A percentile compares a stretch with the other conserved stretches of the same genome.
Evolutionary conservation across 53 echinoderm and acorn worm species (phyloP).

Genomic region (Arbacia lixula): DNA sequence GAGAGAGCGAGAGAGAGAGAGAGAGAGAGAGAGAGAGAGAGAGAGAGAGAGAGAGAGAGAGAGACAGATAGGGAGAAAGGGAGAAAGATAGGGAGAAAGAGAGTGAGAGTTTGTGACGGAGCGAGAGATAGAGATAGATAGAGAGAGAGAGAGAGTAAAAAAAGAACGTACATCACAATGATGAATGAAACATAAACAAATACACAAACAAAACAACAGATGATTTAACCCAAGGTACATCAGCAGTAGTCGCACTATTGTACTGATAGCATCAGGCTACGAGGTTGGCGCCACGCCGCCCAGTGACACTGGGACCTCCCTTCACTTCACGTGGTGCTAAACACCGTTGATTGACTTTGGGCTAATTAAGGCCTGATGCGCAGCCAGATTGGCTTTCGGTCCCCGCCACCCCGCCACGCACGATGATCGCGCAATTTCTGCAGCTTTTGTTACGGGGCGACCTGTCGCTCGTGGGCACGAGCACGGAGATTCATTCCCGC

Average conservation of each 20-base stretch:
- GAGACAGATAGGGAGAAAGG: background rate
- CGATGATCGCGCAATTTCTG: conserved; percentile 32
- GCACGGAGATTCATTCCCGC: conserved; percentile 15
- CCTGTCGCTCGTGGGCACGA: conserved; percentile 32
- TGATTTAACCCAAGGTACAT: too few species aligned
- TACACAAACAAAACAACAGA: too few species aligned
- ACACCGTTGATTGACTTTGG: conserved; percentile 10
- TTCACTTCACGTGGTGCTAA: too few species aligned
- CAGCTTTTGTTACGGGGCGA: conserved; percentile 26
- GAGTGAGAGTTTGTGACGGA: background rate
- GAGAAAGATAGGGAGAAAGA: background rate
- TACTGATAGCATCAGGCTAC: too few species aligned
- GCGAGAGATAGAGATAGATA: background rate
- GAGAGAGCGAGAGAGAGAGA: background rate
- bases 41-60: background rate
- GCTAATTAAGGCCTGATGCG: conserved; percentile 16
- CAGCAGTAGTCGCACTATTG: too few species aligned
- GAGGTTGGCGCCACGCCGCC: too few species aligned
- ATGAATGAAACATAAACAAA: too few species aligned
- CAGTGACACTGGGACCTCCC: too few species aligned
- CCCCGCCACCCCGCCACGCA: conserved; percentile 1
- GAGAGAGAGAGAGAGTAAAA: too few species aligned
- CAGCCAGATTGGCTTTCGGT: conserved; percentile 17
- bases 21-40: background rate
- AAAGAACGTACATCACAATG: too few species aligned